Evolutionary conservation across 2,797 vertebrate species (phyloP), one percentile per base, ranked within the genome.

Genomic region (Sebastolobus alascanus): DNA sequence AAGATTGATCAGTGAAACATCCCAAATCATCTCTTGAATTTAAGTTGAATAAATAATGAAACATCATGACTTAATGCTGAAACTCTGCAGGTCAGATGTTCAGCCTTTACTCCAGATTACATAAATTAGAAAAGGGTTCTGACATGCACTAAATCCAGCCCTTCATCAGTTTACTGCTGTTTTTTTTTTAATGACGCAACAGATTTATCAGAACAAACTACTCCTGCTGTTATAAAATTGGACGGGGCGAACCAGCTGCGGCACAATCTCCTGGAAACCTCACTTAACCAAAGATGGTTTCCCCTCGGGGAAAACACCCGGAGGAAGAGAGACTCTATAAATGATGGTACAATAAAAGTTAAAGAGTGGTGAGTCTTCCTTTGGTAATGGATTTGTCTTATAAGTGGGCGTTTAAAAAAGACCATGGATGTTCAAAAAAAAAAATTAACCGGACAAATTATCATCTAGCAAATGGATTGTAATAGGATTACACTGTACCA

Each of bases 241-340:
- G 40, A 77, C 46, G 40, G 46, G 31, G 33, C 5, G 1, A 70
- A 37, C 35, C 72, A 61, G 61, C 74, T 82, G 80, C 3, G 29
- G 59, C 22, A 65, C 80, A 66, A 73, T 58, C 80, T 68, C 75
- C 78, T 70, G 78, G 70, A 87, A 84, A 83, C 79, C 64, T 80
- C 66, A 82, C 76, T 65, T 64, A 76, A 78, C 60, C 33, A 52
- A 68, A 69, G 75, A 76, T 25, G 72, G 77, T 60, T 60, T 73
- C 54, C 43, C 55, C 52, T 2, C 2, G 7, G 29, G 31, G 80
- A 73, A 76, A 86, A 84, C 73, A 75, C 73, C 33, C 8, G 12
- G 71, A 59, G 61, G 73, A 77, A n/a, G 25, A 71, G 13, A 59
- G 35, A 38, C 38, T 59, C 29, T 11, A 46, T 31, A 72, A 80